A percentile compares a stretch with the other conserved stretches of the same genome.
Conservation (phyloP, 23 tunicate species). For the Halocynthia aurantium region DNA sequence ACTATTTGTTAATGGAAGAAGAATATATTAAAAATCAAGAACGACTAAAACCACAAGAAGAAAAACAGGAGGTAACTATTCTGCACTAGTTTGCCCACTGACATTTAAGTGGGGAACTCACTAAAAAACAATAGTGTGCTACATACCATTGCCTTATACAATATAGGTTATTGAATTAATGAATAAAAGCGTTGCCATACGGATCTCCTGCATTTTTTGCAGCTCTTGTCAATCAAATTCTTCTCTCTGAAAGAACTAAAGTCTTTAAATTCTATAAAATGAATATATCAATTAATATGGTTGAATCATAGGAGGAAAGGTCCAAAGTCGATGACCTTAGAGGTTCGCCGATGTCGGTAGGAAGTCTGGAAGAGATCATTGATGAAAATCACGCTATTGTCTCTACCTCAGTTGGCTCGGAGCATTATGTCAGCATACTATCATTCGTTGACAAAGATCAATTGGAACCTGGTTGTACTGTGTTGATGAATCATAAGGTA, state of each 20-base stretch:
- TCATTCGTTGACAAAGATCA: slow-evolving; percentile 99
- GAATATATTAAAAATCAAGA: slow-evolving; percentile 98
- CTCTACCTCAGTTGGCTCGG: slow-evolving; percentile 99
- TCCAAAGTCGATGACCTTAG: slow-evolving; percentile 96
- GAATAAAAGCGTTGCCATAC: too few relatives aligned
- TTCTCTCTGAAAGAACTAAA: too few relatives aligned
- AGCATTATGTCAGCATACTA: slow-evolving; percentile 95
- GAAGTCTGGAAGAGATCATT: slow-evolving; percentile 96
- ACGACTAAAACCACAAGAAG: slow-evolving; percentile 96
- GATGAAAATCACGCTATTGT: slow-evolving; percentile 99
- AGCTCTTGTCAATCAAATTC: too few relatives aligned
- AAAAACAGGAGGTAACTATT: slow-evolving; percentile 70
- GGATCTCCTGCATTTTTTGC: too few relatives aligned
- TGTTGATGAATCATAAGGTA: slow-evolving; percentile 98
- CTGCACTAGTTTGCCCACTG: neutral
- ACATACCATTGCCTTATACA: too few relatives aligned
- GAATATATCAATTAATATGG: too few relatives aligned
- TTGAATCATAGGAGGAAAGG: slow-evolving; percentile 74
- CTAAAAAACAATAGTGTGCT: too few relatives aligned
- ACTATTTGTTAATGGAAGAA: slow-evolving; percentile 98
- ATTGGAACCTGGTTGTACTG: slow-evolving; percentile 98
- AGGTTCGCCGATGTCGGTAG: slow-evolving; percentile 99
- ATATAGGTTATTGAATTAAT: too few relatives aligned
- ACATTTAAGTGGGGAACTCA: neutral
- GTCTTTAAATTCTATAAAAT: too few relatives aligned